phyloP scores from a whole-genome alignment of 2,888 invertebrate genomes.

The Coecobrya sp. region DNA sequence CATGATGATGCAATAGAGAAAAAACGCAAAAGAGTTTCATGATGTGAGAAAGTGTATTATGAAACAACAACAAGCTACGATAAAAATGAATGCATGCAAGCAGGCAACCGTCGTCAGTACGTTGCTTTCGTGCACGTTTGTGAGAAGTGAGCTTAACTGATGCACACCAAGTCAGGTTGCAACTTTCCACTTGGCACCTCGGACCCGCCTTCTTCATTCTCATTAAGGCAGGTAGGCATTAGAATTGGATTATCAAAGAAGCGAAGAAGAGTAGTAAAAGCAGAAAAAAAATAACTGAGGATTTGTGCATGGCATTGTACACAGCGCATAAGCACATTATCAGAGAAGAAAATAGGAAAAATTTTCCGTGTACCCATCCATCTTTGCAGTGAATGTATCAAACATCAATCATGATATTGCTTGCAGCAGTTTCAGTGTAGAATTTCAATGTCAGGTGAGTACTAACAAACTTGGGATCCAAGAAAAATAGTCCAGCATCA shows the following conservation, averaged over 20 bases:
- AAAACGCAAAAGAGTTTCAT: slow-evolving; percentile 35
- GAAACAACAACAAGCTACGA: slow-evolving; percentile 15
- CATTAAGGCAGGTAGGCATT: slow-evolving; percentile 70
- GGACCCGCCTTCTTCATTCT: slow-evolving; percentile 79
- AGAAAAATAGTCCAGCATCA: slow-evolving; percentile 30
- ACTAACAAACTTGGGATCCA: background rate
- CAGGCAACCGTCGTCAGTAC: slow-evolving; percentile 40
- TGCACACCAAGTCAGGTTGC: slow-evolving; percentile 76
- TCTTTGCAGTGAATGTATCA: slow-evolving; percentile 52
- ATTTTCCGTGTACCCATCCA: slow-evolving; percentile 53
- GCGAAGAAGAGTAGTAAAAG: background rate
- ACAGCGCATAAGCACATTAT: background rate
- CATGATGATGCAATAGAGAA: background rate
- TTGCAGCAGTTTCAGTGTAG: slow-evolving; percentile 67
- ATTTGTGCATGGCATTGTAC: background rate
- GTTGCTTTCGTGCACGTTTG: slow-evolving; percentile 34
- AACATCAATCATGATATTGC: slow-evolving; percentile 76
- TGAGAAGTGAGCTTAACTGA: slow-evolving; percentile 42
- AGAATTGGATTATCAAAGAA: background rate
- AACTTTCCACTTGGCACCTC: slow-evolving; percentile 82
- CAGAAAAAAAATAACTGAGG: slow-evolving; percentile 20
- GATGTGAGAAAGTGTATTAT: slow-evolving; percentile 14
- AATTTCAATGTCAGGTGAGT: slow-evolving; percentile 78
- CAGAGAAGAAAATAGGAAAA: slow-evolving; percentile 61
- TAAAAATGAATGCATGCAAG: slow-evolving; percentile 57